phyloP scores from a whole-genome alignment of 2,888 invertebrate species.

The Pterostichus niger region DNA sequence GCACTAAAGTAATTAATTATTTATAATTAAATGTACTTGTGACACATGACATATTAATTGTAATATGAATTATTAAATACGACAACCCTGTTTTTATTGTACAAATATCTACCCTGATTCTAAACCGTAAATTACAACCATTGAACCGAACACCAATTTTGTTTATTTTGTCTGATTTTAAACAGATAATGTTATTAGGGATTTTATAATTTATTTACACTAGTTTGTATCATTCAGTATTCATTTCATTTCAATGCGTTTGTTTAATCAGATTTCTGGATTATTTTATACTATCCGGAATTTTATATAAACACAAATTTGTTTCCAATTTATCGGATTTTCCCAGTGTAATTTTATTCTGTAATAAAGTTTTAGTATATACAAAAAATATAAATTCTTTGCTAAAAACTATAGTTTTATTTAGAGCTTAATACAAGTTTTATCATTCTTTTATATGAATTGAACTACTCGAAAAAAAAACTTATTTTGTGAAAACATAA shows the following conservation, averaged over 20 bases:
- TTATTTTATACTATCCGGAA: too few species aligned
- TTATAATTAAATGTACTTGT: slow-evolving; percentile 4
- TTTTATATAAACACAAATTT: too few species aligned
- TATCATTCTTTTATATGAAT: too few species aligned
- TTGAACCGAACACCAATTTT: background rate
- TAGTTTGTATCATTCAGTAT: background rate
- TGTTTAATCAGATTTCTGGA: background rate
- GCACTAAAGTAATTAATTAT: background rate
- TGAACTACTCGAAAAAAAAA: too few species aligned
- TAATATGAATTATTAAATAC: slow-evolving; percentile 7
- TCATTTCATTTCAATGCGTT: slow-evolving; percentile 5
- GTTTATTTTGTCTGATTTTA: slow-evolving; percentile 1
- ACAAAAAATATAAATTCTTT: too few species aligned
- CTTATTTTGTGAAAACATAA: too few species aligned
- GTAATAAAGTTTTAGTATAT: too few species aligned
- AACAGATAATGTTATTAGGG: background rate
- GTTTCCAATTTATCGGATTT: too few species aligned
- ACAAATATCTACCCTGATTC: background rate
- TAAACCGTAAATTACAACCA: background rate
- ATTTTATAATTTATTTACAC: background rate
- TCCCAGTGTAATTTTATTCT: too few species aligned
- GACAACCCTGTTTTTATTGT: background rate
- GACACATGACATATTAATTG: slow-evolving; percentile 6
- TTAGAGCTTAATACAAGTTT: too few species aligned
- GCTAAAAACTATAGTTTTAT: too few species aligned